phyloP scores from a whole-genome alignment of 2,888 invertebrate genomes.

The Hylaea fasciaria region DNA sequence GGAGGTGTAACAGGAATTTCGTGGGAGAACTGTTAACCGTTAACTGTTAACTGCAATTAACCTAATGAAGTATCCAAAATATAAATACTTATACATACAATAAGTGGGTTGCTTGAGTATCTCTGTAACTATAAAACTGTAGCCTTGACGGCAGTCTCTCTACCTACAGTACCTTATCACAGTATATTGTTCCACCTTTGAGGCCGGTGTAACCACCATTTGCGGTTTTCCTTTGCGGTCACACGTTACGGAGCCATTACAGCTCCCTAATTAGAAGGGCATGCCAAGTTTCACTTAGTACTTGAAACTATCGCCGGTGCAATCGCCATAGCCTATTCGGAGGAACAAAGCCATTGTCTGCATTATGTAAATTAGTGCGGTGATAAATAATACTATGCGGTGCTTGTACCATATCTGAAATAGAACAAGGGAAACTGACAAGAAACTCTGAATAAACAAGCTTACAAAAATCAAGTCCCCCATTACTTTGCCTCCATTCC shows the following conservation, averaged over 20 bases:
- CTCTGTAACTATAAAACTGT: too few relatives aligned
- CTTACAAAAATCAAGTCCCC: conserved; percentile 11
- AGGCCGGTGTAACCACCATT: conserved; percentile 49
- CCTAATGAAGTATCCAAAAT: too few relatives aligned
- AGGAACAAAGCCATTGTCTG: conserved; percentile 49
- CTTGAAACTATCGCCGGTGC: conserved; percentile 47
- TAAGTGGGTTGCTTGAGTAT: too few relatives aligned
- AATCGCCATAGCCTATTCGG: conserved; percentile 45
- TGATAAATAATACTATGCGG: conserved; percentile 47
- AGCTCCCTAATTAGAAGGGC: conserved; percentile 69
- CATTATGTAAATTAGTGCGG: conserved; percentile 45
- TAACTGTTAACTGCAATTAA: too few relatives aligned
- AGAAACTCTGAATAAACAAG: conserved; percentile 18
- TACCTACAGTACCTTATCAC: conserved; percentile 58
- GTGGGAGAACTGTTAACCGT: too few relatives aligned
- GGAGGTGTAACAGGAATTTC: too few relatives aligned
- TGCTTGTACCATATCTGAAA: conserved; percentile 1
- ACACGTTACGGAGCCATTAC: conserved; percentile 61
- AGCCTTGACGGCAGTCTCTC: conserved; percentile 7
- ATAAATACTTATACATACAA: too few relatives aligned
- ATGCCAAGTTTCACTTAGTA: conserved; percentile 48
- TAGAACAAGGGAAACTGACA: conserved; percentile 16
- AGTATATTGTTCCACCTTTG: conserved; percentile 60
- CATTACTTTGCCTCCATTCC: conserved; percentile 8
- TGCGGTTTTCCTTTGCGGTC: conserved; percentile 65